phyloP scores from a whole-genome alignment of 2,888 invertebrate genomes.

The Callosobruchus maculatus region DNA sequence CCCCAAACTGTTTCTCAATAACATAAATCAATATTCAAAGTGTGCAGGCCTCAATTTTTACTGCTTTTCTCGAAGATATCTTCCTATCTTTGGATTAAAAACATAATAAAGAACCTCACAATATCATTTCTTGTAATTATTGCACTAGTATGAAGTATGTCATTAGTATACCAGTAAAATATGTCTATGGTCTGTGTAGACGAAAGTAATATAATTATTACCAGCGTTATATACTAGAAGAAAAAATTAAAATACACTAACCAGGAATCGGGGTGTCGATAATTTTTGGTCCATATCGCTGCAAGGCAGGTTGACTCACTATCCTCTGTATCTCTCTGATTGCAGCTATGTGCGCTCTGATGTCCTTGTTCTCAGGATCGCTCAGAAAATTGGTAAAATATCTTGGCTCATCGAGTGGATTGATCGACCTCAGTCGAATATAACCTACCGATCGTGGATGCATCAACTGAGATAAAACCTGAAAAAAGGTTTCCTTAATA shows the following conservation, averaged over 20 bases:
- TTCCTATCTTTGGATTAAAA: too few species aligned
- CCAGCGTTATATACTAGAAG: too few species aligned
- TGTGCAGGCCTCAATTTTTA: too few species aligned
- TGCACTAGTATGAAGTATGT: too few species aligned
- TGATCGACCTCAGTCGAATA: constrained; percentile 61
- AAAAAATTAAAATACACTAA: constrained; percentile 6
- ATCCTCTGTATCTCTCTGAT: constrained; percentile 54
- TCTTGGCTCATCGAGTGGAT: constrained; percentile 69
- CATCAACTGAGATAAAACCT: constrained; percentile 65
- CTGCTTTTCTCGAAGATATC: too few species aligned
- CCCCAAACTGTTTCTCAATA: too few species aligned
- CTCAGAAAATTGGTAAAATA: constrained; percentile 78
- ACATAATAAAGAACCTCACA: too few species aligned
- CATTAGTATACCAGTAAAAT: too few species aligned
- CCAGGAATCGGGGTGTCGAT: constrained; percentile 23
- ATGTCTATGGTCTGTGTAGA: too few species aligned
- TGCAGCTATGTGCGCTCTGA: constrained; percentile 40
- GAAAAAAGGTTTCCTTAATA: constrained; percentile 15
- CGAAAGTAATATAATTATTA: too few species aligned
- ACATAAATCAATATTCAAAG: too few species aligned
- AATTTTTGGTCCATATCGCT: constrained; percentile 30
- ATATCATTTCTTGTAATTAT: too few species aligned
- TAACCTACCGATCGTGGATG: constrained; percentile 68
- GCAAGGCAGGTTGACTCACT: constrained; percentile 49
- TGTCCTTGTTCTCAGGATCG: constrained; percentile 55